Percentiles rank a stretch among this genome's conserved stretches.
Conservation (phyloP, 2,113 vertebrate species). For the Salvelinus fontinalis region DNA sequence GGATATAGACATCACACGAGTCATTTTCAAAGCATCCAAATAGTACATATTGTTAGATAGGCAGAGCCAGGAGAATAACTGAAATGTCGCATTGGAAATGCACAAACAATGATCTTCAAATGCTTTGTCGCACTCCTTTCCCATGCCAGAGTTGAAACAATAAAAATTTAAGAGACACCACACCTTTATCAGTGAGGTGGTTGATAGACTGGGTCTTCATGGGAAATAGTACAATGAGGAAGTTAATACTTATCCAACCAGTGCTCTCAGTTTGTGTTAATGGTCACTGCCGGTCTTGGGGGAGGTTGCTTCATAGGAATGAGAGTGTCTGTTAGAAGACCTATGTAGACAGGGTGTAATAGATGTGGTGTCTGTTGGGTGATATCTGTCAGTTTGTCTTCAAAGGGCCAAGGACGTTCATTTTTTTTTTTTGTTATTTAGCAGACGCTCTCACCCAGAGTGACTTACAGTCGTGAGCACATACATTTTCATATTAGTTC, state of each 20-base stretch:
- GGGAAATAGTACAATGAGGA: background rate
- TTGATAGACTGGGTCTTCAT: conserved; percentile 18
- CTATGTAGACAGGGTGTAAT: too few relatives aligned
- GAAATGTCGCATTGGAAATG: background rate
- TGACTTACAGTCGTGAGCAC: too few relatives aligned
- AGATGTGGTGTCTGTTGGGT: background rate
- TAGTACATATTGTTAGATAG: background rate
- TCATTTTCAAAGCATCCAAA: background rate
- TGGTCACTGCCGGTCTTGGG: background rate
- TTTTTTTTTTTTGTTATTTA: background rate
- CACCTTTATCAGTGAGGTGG: conserved; percentile 27
- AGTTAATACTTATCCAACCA: conserved; percentile 47
- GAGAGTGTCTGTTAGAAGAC: background rate
- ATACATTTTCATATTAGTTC: too few relatives aligned
- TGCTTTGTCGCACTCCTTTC: background rate
- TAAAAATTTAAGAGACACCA: background rate
- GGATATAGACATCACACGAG: background rate
- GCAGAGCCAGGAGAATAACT: background rate
- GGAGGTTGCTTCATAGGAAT: too few relatives aligned
- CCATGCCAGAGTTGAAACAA: background rate
- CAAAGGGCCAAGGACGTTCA: too few relatives aligned
- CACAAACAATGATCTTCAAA: background rate
- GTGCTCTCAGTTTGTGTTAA: background rate
- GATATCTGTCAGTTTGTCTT: background rate
- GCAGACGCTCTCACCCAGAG: too few relatives aligned